These are phyloP conservation scores for Pachyramphus minor DNA, from an alignment of 2,113 vertebrate species.

Conservation along the genomic window DNA sequence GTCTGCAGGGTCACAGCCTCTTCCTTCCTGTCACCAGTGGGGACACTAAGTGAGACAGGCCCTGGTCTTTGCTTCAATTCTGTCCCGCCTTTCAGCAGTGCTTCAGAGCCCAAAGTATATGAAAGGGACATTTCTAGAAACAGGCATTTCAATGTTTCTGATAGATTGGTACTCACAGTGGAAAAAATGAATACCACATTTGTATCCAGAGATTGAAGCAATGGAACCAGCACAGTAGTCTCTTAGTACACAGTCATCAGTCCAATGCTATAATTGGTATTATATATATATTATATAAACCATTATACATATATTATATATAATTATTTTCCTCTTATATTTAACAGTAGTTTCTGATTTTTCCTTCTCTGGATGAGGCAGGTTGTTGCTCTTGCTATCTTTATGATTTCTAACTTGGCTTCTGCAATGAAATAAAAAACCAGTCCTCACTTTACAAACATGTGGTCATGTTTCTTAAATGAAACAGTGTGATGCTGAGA, in stretches of 20 bases:
- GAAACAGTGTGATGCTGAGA: background rate
- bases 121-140: background rate
- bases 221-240: background rate
- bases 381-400: background rate
- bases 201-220: background rate
- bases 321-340: background rate
- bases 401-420: slow-evolving; percentile 38
- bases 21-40: rapidly evolving
- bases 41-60: background rate
- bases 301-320: background rate
- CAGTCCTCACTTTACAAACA: slow-evolving; percentile 39
- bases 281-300: background rate
- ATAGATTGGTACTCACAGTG: background rate
- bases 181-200: background rate
- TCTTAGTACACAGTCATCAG: background rate
- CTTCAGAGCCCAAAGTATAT: background rate
- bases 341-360: background rate
- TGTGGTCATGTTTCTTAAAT: slow-evolving; percentile 54
- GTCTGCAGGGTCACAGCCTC: background rate
- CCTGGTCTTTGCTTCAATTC: background rate
- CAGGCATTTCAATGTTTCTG: background rate
- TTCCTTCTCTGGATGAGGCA: background rate
- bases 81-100: background rate
- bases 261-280: background rate
- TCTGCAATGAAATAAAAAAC: slow-evolving; percentile 54